Evolutionary conservation across 2,113 vertebrate species (phyloP).

Genomic region (Psilopsiagon aurifrons): DNA sequence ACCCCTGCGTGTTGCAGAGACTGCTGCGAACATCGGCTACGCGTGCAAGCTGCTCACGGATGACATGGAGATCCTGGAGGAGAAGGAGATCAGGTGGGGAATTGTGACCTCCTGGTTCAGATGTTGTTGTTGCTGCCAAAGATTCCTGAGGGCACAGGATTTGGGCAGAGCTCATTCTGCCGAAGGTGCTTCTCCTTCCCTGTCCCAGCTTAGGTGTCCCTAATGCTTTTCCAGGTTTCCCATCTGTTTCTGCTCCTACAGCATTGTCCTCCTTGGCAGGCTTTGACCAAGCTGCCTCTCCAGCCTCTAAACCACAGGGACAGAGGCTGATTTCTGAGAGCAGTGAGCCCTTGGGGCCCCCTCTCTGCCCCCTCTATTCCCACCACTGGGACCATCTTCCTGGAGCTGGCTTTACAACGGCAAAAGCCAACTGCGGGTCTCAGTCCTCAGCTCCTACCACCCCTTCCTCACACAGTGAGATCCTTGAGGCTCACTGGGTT

Average conservation of each 20-base stretch:
- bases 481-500: constrained; percentile 76
- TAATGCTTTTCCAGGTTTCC: not conserved
- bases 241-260: not conserved
- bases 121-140: not conserved
- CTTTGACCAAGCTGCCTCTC: not conserved
- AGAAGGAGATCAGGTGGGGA: constrained; percentile 83
- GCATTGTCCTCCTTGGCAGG: not conserved
- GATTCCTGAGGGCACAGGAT: not conserved
- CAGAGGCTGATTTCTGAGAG: not conserved
- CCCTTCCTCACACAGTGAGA: constrained; percentile 68
- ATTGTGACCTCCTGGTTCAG: rapidly evolving
- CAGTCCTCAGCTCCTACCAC: not conserved
- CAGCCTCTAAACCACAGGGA: not conserved
- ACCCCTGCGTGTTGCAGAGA: constrained; percentile 77
- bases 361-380: not conserved
- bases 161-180: not conserved
- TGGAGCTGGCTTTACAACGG: not conserved
- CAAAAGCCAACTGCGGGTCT: not conserved
- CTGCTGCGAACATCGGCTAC: constrained; percentile 89
- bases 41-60: constrained; percentile 87
- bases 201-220: not conserved
- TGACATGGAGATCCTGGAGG: constrained; percentile 84
- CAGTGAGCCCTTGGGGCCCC: not conserved
- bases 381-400: not conserved
- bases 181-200: not conserved